Evolutionary conservation across 2,888 invertebrate genomes (phyloP), one percentile per base, ranked within the genome.

Genomic region (Mesochorus sp.): DNA sequence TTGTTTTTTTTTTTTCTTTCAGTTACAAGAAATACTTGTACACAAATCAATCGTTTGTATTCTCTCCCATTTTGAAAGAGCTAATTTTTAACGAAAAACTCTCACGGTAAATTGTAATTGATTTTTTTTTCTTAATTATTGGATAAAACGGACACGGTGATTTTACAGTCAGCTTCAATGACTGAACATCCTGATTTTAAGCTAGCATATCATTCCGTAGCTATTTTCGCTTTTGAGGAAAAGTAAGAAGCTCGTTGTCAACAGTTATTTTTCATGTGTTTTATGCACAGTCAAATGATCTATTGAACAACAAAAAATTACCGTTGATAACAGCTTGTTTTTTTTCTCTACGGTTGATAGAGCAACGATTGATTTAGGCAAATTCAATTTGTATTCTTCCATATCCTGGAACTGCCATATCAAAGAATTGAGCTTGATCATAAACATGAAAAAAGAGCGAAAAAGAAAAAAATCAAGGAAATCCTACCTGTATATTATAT

Each of bases 371-470:
- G 12, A 53, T 55, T 74, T 75, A 51, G 78, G 73, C 77, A 83
- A 82, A 78, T 81, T 82, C 78, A 71, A 75, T 83, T 85, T 83
- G 81, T 82, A 68, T 88, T 88, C 87, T 92, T 93, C 93, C 93
- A 94, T 94, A 94, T 94, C 94, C 93, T 93, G 93, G 93, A 93
- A 93, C 93, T 93, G 94, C 94, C 94, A 94, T 94, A 94, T 94
- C 94, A 92, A 89, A 89, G 83, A 88, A 89, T 90, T 90, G 90
- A 91, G 89, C 90, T 90, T 91, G 88, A 89, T 86, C 87, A 88
- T 89, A 85, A 89, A 88, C 83, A 87, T 77, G 81, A 86, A 67
- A 66, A 44, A 71, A 57, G 77, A 86, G 84, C 81, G 80, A 84
- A 84, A 82, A 81, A 81, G 82, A 85, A 68, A 79, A 82, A 82